phyloP scores from a whole-genome alignment of 2,113 vertebrate genomes.

The Halichoerus grypus region DNA sequence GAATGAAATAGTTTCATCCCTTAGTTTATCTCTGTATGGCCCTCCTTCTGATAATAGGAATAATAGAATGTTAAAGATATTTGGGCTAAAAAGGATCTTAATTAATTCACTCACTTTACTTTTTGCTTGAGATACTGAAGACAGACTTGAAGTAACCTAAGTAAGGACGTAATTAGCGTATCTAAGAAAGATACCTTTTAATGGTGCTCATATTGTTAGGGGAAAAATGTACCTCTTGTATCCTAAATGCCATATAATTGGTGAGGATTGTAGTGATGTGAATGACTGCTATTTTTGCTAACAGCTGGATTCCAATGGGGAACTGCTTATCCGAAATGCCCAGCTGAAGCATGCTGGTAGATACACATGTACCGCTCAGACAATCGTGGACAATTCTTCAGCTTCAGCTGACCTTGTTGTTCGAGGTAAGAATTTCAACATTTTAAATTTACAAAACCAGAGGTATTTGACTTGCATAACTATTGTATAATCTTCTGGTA shows the following conservation, averaged over 20 bases:
- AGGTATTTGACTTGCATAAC: slow-evolving; percentile 7
- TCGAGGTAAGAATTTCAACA: slow-evolving; percentile 90
- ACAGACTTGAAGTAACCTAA: not conserved
- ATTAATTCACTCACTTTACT: not conserved
- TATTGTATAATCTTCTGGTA: slow-evolving; percentile 13
- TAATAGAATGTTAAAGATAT: not conserved
- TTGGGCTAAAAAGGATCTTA: not conserved
- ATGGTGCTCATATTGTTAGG: not conserved
- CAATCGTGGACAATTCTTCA: slow-evolving; percentile 95
- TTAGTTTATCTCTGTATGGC: not conserved
- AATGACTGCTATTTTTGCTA: slow-evolving; percentile 59
- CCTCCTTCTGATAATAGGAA: not conserved
- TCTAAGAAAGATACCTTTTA: not conserved
- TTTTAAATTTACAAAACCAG: not conserved
- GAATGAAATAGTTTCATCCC: not conserved
- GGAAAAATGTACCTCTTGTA: too few species aligned
- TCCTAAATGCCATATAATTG: not conserved
- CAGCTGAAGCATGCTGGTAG: slow-evolving; percentile 95
- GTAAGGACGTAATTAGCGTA: not conserved
- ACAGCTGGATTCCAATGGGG: slow-evolving; percentile 93
- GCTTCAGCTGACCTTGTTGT: slow-evolving; percentile 96
- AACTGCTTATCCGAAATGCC: slow-evolving; percentile 93
- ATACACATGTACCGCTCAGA: slow-evolving; percentile 96
- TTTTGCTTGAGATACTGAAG: not conserved
- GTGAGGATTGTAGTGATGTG: not conserved